phyloP scores from a whole-genome alignment of 2,888 invertebrate species.

The Netelia melanura region DNA sequence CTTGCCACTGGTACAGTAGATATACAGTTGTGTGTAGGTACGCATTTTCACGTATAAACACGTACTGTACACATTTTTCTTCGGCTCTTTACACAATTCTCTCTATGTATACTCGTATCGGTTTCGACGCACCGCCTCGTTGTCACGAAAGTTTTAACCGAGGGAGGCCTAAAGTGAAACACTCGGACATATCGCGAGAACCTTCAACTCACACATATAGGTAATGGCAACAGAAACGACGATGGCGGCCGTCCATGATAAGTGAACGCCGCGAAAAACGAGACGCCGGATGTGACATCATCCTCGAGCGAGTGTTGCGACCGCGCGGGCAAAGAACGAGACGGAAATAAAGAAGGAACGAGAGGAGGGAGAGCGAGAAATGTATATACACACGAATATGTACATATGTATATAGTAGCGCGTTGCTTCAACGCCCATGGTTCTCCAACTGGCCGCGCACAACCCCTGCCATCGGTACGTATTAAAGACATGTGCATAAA shows the following conservation, averaged over 20 bases:
- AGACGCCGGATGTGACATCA: slow-evolving; percentile 82
- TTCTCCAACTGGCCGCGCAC: slow-evolving; percentile 26
- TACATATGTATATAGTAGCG: slow-evolving; percentile 5
- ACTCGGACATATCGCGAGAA: not conserved
- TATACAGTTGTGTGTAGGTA: too few species aligned
- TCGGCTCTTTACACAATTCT: not conserved
- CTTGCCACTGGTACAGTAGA: too few species aligned
- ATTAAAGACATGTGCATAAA: slow-evolving; percentile 55
- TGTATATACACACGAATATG: slow-evolving; percentile 21
- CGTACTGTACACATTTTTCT: slow-evolving; percentile 20
- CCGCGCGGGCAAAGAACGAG: slow-evolving; percentile 48
- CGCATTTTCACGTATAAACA: not conserved
- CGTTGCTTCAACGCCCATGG: slow-evolving; percentile 47
- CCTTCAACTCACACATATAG: not conserved
- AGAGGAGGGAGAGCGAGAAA: slow-evolving; percentile 50
- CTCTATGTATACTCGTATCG: not conserved
- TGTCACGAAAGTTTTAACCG: slow-evolving; percentile 33
- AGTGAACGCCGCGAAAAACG: slow-evolving; percentile 78
- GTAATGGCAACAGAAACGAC: slow-evolving; percentile 37
- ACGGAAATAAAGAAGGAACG: slow-evolving; percentile 41
- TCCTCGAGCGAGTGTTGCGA: slow-evolving; percentile 61
- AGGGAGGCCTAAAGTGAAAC: slow-evolving; percentile 30
- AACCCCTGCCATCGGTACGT: slow-evolving; percentile 13
- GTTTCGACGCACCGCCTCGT: slow-evolving; percentile 29
- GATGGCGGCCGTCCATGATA: slow-evolving; percentile 71